A percentile compares a stretch with the other conserved stretches of the same genome.
These are phyloP conservation scores for Conomelus anceps DNA, from an alignment of 2,888 invertebrate genomes.

Conservation along the genomic window DNA sequence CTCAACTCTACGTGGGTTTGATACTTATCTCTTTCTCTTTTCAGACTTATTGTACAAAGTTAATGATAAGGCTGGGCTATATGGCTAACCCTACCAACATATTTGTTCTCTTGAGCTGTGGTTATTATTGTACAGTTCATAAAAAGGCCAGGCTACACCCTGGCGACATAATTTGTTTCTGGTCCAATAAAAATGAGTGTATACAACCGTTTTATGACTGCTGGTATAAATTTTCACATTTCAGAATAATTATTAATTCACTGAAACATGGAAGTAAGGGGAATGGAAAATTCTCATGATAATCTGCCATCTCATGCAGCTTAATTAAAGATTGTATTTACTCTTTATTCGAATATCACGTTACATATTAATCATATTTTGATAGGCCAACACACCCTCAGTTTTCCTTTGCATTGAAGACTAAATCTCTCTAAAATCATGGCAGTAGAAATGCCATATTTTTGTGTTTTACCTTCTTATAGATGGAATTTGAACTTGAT, in stretches of 20 bases:
- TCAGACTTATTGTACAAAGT: neutral
- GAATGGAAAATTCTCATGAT: neutral
- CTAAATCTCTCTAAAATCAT: no score
- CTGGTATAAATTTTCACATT: neutral
- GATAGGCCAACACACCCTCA: no score
- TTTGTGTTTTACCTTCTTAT: no score
- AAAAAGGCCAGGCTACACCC: neutral
- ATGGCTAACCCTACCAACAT: neutral
- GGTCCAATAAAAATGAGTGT: neutral
- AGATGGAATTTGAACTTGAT: no score
- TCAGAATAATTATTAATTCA: neutral
- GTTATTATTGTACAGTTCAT: neutral
- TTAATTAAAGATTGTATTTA: no score
- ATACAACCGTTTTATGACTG: neutral
- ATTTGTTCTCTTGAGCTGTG: neutral
- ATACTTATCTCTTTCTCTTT: neutral
- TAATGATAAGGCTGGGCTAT: neutral
- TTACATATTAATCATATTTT: no score
- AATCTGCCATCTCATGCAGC: neutral
- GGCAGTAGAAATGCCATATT: no score
- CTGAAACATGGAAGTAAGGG: neutral
- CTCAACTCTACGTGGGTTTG: neutral
- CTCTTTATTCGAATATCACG: no score
- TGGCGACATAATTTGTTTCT: neutral
- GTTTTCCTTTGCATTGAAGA: no score